These are phyloP conservation scores for Thymelicus acteon DNA, from an alignment of 2,888 invertebrate genomes.

Conservation along the genomic window DNA sequence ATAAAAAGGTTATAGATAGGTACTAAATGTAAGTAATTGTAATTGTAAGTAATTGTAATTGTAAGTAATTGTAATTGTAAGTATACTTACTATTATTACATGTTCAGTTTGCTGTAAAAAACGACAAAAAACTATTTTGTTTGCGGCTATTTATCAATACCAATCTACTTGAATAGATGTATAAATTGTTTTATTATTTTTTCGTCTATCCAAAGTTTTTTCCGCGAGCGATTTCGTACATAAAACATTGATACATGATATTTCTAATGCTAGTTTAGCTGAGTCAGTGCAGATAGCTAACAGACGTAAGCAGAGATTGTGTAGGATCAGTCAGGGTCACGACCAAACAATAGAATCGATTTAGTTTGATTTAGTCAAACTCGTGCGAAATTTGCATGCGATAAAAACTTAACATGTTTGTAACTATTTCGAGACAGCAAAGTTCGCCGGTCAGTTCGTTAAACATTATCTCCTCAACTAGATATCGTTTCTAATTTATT, in stretches of 20 bases:
- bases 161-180: conserved; percentile 2
- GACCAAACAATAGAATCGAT: conserved; percentile 31
- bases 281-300: conserved; percentile 15
- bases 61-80: no score
- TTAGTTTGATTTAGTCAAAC: conserved; percentile 7
- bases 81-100: no score
- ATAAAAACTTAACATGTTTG: conserved; percentile 27
- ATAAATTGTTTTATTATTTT: conserved; percentile 6
- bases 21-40: no score
- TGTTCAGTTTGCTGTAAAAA: neutral
- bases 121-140: neutral
- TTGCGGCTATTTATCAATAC: neutral
- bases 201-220: conserved; percentile 23
- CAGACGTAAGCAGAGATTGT: conserved; percentile 27
- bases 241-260: conserved; percentile 26
- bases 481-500: conserved; percentile 16
- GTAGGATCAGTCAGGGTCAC: conserved; percentile 27
- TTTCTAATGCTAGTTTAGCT: conserved; percentile 15
- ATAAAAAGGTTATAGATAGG: no score
- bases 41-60: no score
- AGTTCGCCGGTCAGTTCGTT: conserved; percentile 3
- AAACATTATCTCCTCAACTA: conserved; percentile 12
- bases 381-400: conserved; percentile 9
- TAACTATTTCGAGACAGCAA: conserved; percentile 6
- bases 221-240: conserved; percentile 6